Conservation (phyloP, 2,113 vertebrate genomes). For the Scatophagus argus region DNA sequence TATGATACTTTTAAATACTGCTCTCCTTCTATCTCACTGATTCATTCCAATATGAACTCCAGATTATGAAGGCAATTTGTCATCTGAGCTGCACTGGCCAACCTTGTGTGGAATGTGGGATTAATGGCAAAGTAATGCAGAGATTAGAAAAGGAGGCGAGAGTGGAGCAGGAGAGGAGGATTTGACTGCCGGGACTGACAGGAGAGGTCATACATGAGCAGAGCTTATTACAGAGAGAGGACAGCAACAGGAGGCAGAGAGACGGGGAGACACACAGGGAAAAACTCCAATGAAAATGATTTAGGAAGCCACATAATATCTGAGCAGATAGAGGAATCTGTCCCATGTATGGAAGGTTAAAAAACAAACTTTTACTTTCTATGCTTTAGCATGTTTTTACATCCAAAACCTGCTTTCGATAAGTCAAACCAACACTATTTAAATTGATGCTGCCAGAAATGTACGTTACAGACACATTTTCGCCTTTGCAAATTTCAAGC, state of each 20-base stretch:
- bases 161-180: conserved; percentile 52
- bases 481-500: background rate
- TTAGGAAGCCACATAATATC: background rate
- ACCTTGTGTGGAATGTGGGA: conserved; percentile 59
- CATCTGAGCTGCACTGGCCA: conserved; percentile 44
- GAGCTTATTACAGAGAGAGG: conserved; percentile 72
- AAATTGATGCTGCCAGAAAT: background rate
- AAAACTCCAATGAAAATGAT: background rate
- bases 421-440: background rate
- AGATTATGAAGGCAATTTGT: conserved; percentile 48
- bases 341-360: background rate
- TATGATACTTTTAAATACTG: conserved; percentile 26
- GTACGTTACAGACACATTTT: background rate
- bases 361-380: background rate
- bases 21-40: conserved; percentile 6
- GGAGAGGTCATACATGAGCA: conserved; percentile 77
- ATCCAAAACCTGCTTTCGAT: background rate
- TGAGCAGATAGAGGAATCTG: background rate
- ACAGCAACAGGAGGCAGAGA: conserved; percentile 45
- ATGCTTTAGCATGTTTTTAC: background rate
- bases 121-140: conserved; percentile 75
- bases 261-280: conserved; percentile 22
- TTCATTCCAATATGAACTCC: conserved; percentile 34
- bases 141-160: conserved; percentile 73
- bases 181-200: conserved; percentile 70